Evolutionary conservation across 2,888 invertebrate genomes (phyloP).

Genomic region (Agriotes lineatus): DNA sequence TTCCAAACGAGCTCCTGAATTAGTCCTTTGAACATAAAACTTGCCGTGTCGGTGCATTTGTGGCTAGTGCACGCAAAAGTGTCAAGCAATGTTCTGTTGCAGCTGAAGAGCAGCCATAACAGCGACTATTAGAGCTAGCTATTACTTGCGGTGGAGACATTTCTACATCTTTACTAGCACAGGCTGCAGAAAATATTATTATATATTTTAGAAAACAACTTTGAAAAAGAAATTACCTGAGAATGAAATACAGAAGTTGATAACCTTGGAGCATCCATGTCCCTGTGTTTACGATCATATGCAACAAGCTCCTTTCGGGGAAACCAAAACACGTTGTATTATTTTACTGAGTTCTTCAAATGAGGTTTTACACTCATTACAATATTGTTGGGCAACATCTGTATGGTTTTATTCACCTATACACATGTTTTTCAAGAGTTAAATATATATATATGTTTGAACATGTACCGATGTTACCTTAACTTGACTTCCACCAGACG

Average conservation of each 20-base stretch:
- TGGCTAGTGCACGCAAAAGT: conserved; percentile 88
- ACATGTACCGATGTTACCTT: conserved; percentile 70
- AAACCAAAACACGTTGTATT: conserved; percentile 91
- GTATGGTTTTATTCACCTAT: conserved; percentile 93
- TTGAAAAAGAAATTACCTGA: conserved; percentile 25
- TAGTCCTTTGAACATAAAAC: conserved; percentile 86
- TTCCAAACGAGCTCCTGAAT: conserved; percentile 92
- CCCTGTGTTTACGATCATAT: conserved; percentile 88
- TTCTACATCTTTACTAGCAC: conserved; percentile 12
- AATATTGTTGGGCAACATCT: conserved; percentile 95
- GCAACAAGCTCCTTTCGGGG: conserved; percentile 90
- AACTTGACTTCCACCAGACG: conserved; percentile 63
- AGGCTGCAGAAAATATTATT: too few relatives aligned
- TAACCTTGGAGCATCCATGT: conserved; percentile 63
- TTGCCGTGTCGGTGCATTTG: conserved; percentile 80
- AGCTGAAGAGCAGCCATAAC: conserved; percentile 90
- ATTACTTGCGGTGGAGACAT: neutral
- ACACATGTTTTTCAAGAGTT: too few relatives aligned
- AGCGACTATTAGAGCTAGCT: conserved; percentile 70
- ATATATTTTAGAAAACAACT: too few relatives aligned
- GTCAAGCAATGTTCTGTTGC: conserved; percentile 96
- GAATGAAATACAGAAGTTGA: conserved; percentile 22
- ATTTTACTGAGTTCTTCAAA: conserved; percentile 95
- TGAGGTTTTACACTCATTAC: conserved; percentile 92
- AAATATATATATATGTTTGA: too few relatives aligned